A percentile compares a stretch with the other conserved stretches of the same genome.
Conservation (phyloP, 2,113 vertebrate genomes). For the Cyphomyrus plagiostoma region DNA sequence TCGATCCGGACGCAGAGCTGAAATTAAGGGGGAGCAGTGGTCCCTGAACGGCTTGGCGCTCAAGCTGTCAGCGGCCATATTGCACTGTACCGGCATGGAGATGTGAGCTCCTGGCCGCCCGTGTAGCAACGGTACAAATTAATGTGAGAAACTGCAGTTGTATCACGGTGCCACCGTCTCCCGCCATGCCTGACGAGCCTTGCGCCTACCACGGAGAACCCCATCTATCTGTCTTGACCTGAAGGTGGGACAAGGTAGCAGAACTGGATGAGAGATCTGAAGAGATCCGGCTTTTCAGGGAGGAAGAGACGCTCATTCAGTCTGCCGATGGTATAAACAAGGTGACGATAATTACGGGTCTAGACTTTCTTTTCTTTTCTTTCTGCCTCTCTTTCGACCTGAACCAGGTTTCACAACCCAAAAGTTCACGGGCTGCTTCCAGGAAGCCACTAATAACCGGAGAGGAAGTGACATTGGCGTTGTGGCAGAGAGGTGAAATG, state of each 20-base stretch:
- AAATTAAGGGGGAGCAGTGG: background rate
- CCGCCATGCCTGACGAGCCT: background rate
- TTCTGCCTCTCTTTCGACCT: background rate
- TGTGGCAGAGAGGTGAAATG: background rate
- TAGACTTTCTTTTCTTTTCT: background rate
- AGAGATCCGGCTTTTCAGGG: background rate
- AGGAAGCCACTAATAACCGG: background rate
- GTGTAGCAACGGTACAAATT: background rate
- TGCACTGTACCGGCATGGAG: background rate
- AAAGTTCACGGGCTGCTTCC: background rate
- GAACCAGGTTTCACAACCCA: background rate
- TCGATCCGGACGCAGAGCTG: constrained; percentile 4
- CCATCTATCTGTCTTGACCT: background rate
- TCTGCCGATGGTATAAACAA: background rate
- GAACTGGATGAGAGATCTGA: background rate
- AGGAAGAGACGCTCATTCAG: background rate
- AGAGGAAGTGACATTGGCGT: constrained; percentile 16
- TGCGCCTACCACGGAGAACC: background rate
- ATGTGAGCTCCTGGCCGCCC: background rate
- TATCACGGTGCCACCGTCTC: background rate
- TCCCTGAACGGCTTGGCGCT: background rate
- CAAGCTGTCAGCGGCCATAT: constrained; percentile 4
- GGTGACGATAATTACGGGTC: background rate
- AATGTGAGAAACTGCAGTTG: background rate
- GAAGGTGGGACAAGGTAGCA: background rate